phyloP scores from a whole-genome alignment of 2,888 invertebrate genomes.

The Copidosoma aretas region DNA sequence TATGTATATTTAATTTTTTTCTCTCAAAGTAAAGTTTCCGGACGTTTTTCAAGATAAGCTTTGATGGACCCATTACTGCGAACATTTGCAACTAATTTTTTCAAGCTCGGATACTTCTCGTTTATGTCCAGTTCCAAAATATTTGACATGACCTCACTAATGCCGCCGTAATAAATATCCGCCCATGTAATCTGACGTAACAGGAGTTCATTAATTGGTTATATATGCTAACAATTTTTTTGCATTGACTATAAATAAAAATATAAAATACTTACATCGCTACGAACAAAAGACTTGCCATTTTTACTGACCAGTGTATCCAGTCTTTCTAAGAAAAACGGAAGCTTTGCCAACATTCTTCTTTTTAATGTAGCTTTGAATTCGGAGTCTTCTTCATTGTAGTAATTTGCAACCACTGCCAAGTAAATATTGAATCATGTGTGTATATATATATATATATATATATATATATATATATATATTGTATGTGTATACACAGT shows the following conservation, averaged over 20 bases:
- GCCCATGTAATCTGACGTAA: slow-evolving; percentile 63
- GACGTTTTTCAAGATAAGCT: slow-evolving; percentile 59
- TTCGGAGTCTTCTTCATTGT: slow-evolving; percentile 51
- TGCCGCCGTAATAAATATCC: slow-evolving; percentile 61
- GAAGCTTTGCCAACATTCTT: slow-evolving; percentile 45
- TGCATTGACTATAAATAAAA: neutral
- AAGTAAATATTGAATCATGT: slow-evolving; percentile 9
- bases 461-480: neutral
- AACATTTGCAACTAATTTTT: slow-evolving; percentile 60
- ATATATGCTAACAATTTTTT: neutral
- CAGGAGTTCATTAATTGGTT: slow-evolving; percentile 1
- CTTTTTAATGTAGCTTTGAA: slow-evolving; percentile 51
- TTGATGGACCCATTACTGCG: slow-evolving; percentile 60
- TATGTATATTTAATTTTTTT: too few species aligned
- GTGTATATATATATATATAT: too few species aligned
- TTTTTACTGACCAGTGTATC: slow-evolving; percentile 53
- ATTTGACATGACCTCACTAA: slow-evolving; percentile 56
- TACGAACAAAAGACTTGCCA: slow-evolving; percentile 53
- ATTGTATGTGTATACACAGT: neutral
- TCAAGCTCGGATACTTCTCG: slow-evolving; percentile 61
- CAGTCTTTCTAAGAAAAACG: slow-evolving; percentile 49
- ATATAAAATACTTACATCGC: slow-evolving; percentile 49
- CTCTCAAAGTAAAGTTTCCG: slow-evolving; percentile 41
- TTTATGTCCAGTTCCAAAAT: slow-evolving; percentile 55
- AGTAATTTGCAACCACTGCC: slow-evolving; percentile 48